These are phyloP conservation scores for Octomys mimax DNA, from an alignment of 2,797 vertebrate species.

Conservation along the genomic window DNA sequence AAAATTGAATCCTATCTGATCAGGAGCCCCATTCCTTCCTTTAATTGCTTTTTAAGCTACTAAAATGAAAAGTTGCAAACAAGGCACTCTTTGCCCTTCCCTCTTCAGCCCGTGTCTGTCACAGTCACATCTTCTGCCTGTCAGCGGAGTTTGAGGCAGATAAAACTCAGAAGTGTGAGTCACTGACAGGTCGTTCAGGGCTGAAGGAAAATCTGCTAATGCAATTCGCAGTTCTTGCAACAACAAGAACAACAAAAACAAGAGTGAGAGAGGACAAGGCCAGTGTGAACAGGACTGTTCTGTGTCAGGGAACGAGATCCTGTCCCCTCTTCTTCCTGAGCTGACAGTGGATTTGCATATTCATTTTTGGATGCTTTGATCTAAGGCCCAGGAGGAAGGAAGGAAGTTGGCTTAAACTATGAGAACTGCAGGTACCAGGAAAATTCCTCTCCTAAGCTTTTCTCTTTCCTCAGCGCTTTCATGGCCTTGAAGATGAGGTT, in stretches of 20 bases:
- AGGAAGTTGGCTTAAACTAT: neutral
- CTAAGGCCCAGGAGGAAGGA: neutral
- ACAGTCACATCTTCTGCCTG: neutral
- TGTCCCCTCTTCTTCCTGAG: slow-evolving; percentile 9
- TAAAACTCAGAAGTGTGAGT: fast-evolving
- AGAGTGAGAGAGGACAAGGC: neutral
- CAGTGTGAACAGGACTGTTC: neutral
- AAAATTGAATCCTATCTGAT: slow-evolving; percentile 68
- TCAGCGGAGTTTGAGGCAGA: slow-evolving; percentile 24
- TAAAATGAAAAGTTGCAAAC: slow-evolving; percentile 68
- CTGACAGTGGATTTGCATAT: slow-evolving; percentile 39
- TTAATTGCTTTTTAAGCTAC: slow-evolving; percentile 79
- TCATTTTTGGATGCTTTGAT: slow-evolving; percentile 59
- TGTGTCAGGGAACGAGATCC: neutral
- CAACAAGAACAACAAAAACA: neutral
- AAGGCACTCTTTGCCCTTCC: slow-evolving; percentile 6
- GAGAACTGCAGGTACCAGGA: slow-evolving; percentile 44
- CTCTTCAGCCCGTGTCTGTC: neutral
- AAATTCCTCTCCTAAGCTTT: slow-evolving; percentile 37
- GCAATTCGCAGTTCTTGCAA: neutral
- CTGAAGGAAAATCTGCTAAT: neutral
- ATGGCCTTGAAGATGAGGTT: slow-evolving; percentile 24
- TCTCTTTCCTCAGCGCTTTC: neutral
- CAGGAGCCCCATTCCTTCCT: slow-evolving; percentile 52
- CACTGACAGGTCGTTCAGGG: slow-evolving; percentile 1